A percentile compares a stretch with the other conserved stretches of the same genome.
Conservation (phyloP, 2,888 invertebrate genomes). For the Caenorhabditis doughertyi region DNA sequence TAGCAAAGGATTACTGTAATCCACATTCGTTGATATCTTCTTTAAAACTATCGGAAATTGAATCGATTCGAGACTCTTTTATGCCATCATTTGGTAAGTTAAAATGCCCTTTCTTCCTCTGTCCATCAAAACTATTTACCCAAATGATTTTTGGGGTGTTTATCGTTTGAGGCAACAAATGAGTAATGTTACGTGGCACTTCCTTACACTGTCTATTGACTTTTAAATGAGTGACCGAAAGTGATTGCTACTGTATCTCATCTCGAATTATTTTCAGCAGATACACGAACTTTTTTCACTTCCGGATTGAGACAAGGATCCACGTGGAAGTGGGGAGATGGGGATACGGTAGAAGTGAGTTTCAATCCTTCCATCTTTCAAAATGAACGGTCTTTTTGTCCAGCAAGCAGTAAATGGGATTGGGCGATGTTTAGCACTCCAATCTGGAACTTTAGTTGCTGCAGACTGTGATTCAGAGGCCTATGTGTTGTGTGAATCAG, state of each 20-base stretch:
- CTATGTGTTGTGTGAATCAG: slow-evolving; percentile 70
- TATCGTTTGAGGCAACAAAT: slow-evolving; percentile 34
- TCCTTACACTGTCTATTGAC: slow-evolving; percentile 56
- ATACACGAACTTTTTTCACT: slow-evolving; percentile 65
- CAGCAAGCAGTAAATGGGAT: slow-evolving; percentile 49
- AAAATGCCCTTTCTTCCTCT: slow-evolving; percentile 7
- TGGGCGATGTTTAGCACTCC: slow-evolving; percentile 69
- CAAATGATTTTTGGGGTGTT: slow-evolving; percentile 48
- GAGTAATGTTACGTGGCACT: slow-evolving; percentile 50
- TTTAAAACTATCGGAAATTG: slow-evolving; percentile 49
- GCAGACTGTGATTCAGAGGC: slow-evolving; percentile 71
- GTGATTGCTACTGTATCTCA: neutral
- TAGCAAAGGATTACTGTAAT: slow-evolving; percentile 45
- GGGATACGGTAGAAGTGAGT: slow-evolving; percentile 60
- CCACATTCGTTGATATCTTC: slow-evolving; percentile 44
- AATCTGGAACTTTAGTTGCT: slow-evolving; percentile 47
- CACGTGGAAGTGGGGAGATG: slow-evolving; percentile 75
- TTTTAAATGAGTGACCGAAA: slow-evolving; percentile 26
- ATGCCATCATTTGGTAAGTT: slow-evolving; percentile 45
- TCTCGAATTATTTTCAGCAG: slow-evolving; percentile 50
- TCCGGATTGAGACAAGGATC: slow-evolving; percentile 73
- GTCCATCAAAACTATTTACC: slow-evolving; percentile 32
- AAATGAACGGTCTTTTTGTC: neutral
- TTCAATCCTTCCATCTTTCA: neutral
- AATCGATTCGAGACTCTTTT: slow-evolving; percentile 38